phyloP scores from a whole-genome alignment of 2,113 vertebrate genomes.

The Microcebus tavaratra region DNA sequence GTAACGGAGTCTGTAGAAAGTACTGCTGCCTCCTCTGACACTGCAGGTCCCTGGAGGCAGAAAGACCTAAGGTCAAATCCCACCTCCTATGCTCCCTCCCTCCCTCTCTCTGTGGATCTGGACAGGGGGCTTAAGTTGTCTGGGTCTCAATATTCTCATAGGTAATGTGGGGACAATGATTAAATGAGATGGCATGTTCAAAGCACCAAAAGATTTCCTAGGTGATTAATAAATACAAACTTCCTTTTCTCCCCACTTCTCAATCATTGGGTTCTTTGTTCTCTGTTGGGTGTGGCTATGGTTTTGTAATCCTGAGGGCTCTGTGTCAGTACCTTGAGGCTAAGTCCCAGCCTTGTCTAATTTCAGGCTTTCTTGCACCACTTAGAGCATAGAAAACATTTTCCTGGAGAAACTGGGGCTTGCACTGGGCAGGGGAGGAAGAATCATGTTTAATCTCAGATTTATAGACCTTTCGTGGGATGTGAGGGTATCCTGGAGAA shows the following conservation, averaged over 20 bases:
- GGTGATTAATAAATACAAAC: conserved; percentile 26
- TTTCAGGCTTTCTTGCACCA: neutral
- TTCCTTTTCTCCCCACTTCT: neutral
- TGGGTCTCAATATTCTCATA: neutral
- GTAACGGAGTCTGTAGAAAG: neutral
- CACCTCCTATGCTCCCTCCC: neutral
- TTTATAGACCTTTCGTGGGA: neutral
- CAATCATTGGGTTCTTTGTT: conserved; percentile 12
- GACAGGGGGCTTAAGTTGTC: neutral
- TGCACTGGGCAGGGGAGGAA: neutral
- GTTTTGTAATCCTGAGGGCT: neutral
- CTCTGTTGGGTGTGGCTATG: neutral
- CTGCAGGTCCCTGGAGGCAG: neutral
- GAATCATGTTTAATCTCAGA: neutral
- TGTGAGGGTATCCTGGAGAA: neutral
- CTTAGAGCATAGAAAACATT: neutral
- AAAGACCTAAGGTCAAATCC: neutral
- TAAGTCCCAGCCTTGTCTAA: neutral
- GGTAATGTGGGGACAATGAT: neutral
- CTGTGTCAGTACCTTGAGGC: neutral
- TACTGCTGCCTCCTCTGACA: neutral
- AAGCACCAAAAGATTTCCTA: neutral
- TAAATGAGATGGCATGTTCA: neutral
- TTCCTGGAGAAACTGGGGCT: neutral
- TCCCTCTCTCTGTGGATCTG: neutral